Conservation (phyloP, 1,140 invertebrate species). For the Gonioctena quinquepunctata region DNA sequence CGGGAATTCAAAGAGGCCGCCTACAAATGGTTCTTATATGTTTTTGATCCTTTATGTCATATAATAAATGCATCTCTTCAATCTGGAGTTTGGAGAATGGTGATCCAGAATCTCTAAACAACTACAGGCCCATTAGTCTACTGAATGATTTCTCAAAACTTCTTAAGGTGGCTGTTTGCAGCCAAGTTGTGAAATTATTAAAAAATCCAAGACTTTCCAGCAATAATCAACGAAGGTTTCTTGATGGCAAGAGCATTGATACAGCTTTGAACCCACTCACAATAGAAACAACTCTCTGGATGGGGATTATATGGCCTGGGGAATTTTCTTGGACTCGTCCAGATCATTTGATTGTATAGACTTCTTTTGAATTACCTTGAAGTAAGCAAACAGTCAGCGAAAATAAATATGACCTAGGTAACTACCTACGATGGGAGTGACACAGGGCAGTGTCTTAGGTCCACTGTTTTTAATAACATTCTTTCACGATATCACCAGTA, state of each 20-base stretch:
- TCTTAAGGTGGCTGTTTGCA: background rate
- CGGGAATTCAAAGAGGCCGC: too few relatives aligned
- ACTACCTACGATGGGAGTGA: too few relatives aligned
- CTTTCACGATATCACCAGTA: too few relatives aligned
- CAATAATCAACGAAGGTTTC: background rate
- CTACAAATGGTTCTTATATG: too few relatives aligned
- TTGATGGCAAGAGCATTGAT: background rate
- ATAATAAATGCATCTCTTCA: too few relatives aligned
- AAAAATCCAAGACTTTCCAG: background rate
- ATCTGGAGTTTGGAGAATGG: constrained; percentile 13
- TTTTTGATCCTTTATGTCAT: too few relatives aligned
- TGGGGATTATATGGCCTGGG: background rate
- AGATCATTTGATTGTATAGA: background rate
- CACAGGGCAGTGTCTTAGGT: too few relatives aligned
- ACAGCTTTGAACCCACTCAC: constrained; percentile 1
- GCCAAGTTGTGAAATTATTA: constrained; percentile 2
- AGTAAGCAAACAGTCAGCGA: too few relatives aligned
- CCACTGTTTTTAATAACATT: too few relatives aligned
- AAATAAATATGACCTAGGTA: too few relatives aligned
- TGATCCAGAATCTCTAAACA: background rate
- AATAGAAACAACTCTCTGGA: background rate
- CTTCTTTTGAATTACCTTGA: too few relatives aligned
- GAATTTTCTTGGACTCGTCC: too few relatives aligned
- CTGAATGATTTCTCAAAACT: constrained; percentile 2
- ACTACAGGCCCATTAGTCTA: constrained; percentile 11